These are phyloP conservation scores for Heliconius ismenius DNA, from an alignment of 2,888 invertebrate genomes.

Conservation along the genomic window DNA sequence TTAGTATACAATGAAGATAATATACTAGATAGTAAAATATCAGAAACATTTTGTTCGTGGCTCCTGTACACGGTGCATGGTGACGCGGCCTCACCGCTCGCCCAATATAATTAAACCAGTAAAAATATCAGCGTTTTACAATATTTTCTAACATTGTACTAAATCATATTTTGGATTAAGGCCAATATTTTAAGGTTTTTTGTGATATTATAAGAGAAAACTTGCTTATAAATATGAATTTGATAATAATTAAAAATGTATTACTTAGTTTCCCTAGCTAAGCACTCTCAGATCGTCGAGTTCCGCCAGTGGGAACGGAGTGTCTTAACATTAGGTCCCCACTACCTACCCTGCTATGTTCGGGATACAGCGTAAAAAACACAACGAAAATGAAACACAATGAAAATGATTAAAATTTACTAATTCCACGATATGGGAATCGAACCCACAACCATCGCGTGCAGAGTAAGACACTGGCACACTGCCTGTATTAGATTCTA, in stretches of 20 bases:
- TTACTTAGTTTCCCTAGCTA: background rate
- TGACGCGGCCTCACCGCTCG: conserved; percentile 61
- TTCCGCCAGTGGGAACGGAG: background rate
- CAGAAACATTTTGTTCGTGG: background rate
- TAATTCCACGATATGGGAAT: background rate
- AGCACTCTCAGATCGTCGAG: background rate
- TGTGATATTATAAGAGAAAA: background rate
- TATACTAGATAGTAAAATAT: background rate
- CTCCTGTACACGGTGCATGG: conserved; percentile 25
- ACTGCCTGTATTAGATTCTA: background rate
- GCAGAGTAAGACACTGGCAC: background rate
- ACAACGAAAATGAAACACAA: no score
- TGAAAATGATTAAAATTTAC: background rate
- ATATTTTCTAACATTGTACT: conserved; percentile 51
- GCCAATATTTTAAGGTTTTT: conserved; percentile 19
- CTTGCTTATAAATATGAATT: background rate
- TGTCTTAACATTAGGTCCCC: background rate
- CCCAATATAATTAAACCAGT: conserved; percentile 68
- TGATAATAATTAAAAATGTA: background rate
- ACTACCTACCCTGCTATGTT: background rate
- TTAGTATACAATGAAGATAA: no score
- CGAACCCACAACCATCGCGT: background rate
- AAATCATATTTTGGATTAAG: conserved; percentile 36
- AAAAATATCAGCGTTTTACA: conserved; percentile 58
- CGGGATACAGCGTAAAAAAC: background rate